Evolutionary conservation across 1,140 invertebrate genomes (phyloP), one percentile per base, ranked within the genome.

Genomic region (Cylas formicarius): DNA sequence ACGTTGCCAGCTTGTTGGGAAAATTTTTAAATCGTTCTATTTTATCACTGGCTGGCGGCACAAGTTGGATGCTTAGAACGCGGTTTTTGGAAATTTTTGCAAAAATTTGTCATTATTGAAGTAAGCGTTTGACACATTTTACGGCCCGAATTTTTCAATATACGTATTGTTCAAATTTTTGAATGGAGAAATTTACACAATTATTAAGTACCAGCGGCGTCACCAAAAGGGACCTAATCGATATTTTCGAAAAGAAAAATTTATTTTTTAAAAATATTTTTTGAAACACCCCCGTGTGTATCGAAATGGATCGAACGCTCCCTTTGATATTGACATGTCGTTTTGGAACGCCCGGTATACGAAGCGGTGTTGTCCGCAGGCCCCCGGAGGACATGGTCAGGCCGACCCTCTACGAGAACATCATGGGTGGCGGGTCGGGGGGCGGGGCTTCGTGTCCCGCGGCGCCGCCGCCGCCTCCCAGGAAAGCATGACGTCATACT

Each of bases 381-480:
- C 63, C 63, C 23, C 63, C 63, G 8, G 63, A 64, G 38, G 62
- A 66, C 31, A 38, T 64, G 45, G 49, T 62, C 2, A 56, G 57
- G 29, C 56, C 59, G n/a, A 63, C 56, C n/a, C 44, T 66, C 14
- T 66, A 66, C 50, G 63, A 64, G 53, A 66, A 66, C 60, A 61
- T 66, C 61, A n/a, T n/a, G n/a, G n/a, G n/a, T 35, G 57, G 62
- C 22, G 44, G 48, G 9, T 50, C 52, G 16, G 44, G 52, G 16
- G 40, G 42, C n/a, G 35, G 42, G 9, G 38, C 50, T 35, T 40
- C 43, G 13, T 48, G 50, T 34, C 47, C 55, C 8, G 55, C 50
- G 14, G 55, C 57, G 10, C 54, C 57, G 9, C 57, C 57, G 11
- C 55, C 55, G 1, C 57, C 57, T 2, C 29, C 49, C 16, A 55